Evolutionary conservation across 2,113 vertebrate genomes (phyloP).

Genomic region (Cyphotilapia sp.): DNA sequence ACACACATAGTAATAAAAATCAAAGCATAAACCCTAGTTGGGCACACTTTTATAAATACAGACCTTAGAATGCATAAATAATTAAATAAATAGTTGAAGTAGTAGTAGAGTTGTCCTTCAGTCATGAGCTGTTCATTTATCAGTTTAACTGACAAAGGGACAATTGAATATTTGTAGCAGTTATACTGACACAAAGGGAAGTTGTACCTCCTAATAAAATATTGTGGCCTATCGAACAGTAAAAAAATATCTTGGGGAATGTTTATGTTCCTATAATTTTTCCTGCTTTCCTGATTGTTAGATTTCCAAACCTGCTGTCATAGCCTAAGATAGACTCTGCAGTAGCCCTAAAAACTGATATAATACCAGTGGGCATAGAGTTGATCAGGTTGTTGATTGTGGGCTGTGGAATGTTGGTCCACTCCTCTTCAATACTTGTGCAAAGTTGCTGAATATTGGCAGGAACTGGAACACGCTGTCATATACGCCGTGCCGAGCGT

Average conservation of each 20-base stretch:
- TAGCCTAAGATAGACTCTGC: neutral
- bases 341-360: neutral
- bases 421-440: too few relatives aligned
- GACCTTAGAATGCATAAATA: neutral
- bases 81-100: neutral
- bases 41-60: neutral
- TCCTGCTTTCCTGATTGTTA: neutral
- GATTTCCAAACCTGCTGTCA: neutral
- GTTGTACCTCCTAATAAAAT: neutral
- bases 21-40: neutral
- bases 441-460: too few relatives aligned
- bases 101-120: neutral
- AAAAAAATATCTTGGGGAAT: neutral
- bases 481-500: rapidly evolving
- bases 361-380: neutral
- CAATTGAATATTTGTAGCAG: neutral
- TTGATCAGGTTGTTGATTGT: too few relatives aligned
- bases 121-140: neutral
- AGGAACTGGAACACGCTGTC: too few relatives aligned
- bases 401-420: too few relatives aligned
- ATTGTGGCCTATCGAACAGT: neutral
- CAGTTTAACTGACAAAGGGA: neutral
- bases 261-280: neutral
- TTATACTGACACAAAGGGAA: neutral
- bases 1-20: neutral